A percentile compares a stretch with the other conserved stretches of the same genome.
These are phyloP conservation scores for Morbakka virulenta DNA, from an alignment of 30 jellyfish, hydroid and myxozoan species.

Conservation along the genomic window DNA sequence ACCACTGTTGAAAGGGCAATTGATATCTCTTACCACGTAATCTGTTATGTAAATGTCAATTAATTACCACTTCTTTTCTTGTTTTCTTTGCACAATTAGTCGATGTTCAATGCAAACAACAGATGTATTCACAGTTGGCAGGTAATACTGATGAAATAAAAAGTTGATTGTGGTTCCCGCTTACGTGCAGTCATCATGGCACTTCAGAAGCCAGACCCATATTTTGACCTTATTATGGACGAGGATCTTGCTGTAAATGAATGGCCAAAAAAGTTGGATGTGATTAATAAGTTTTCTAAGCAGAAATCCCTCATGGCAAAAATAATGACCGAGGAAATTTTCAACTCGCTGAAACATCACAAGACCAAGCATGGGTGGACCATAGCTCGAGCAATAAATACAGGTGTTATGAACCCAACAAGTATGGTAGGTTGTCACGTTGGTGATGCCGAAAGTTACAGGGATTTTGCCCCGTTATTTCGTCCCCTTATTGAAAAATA, in stretches of 20 bases:
- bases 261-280: constrained; percentile 10
- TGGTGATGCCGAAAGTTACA: neutral
- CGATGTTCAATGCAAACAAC: too few relatives aligned
- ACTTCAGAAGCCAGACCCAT: too few relatives aligned
- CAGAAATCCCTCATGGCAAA: neutral
- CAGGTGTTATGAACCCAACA: constrained; percentile 7
- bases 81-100: too few relatives aligned
- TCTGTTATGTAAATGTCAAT: too few relatives aligned
- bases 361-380: constrained; percentile 10
- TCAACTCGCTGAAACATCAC: neutral
- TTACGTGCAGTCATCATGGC: too few relatives aligned
- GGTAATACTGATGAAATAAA: too few relatives aligned
- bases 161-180: too few relatives aligned
- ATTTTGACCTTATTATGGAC: constrained; percentile 12
- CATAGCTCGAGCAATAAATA: constrained; percentile 11
- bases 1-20: too few relatives aligned
- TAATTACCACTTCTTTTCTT: too few relatives aligned
- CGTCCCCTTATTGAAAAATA: constrained; percentile 6
- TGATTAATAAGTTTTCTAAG: neutral
- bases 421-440: constrained; percentile 7
- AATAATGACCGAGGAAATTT: neutral
- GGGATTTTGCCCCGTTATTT: neutral
- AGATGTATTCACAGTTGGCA: too few relatives aligned
- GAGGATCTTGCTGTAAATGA: constrained; percentile 4
- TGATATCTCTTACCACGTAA: too few relatives aligned